Base-by-base conservation (phyloP, 2,797 vertebrate genomes). In the Clamator glandarius region DNA sequence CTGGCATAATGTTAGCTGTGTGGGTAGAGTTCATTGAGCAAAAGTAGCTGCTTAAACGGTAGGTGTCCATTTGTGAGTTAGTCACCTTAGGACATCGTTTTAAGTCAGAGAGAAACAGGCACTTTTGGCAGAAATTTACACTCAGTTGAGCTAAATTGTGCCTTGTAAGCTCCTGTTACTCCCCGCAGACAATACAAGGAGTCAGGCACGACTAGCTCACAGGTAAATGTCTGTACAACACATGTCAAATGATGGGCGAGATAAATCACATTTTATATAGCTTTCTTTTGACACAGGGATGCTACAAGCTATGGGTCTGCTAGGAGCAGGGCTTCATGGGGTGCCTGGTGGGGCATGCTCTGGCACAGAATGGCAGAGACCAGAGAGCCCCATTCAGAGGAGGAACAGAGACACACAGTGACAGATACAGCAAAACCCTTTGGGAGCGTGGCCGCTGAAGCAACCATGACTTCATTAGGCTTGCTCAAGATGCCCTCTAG, bases 401-500 rank as follows among this genome's bases (percentile, higher is more conserved):
- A 89, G 51, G 80, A 89, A 82, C 67, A 79, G 84, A 87, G 68
- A 79, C 42, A 77, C 7, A 1, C 17, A 6, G 85, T 36, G 74
- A 94, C 63, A 96, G 87, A 89, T 70, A 91, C 15, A 61, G 93
- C 67, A 87, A 91, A 95, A 41, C 28, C 95, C 93, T 91, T 95
- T 25, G 61, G 91, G 92, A 87, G 82, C 0, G 12, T 70, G 85
- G 92, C 89, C 15, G 23, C 85, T 90, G 95, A 91, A 96, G 85
- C 91, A 96, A 91, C 95, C 80, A 23, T 84, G 91, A 96, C 96
- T 96, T 96, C 95, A 89, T 95, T 96, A 96, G 90, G 80, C 93
- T 96, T 95, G 93, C 92, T 95, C 89, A 96, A 96, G 87, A 94
- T 93, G 91, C 93, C 93, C 95, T 91, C 93, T 89, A 92, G 89